phyloP scores from a whole-genome alignment of 2,113 vertebrate genomes.

The Clarias magur region DNA sequence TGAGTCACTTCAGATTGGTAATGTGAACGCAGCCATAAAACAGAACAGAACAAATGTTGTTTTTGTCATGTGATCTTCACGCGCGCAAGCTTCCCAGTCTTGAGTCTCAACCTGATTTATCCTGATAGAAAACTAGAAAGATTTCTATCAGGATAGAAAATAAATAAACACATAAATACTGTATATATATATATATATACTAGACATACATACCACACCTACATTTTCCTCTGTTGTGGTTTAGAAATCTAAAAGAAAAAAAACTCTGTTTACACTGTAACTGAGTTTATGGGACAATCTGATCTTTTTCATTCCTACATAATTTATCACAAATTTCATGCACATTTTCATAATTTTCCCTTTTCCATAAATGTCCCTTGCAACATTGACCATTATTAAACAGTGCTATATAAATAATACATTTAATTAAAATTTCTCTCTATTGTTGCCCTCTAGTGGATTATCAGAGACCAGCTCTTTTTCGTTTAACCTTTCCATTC shows the following conservation, averaged over 20 bases:
- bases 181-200: too few relatives aligned
- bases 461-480: neutral
- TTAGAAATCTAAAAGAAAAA: neutral
- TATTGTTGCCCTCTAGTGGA: neutral
- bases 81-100: neutral
- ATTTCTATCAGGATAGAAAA: neutral
- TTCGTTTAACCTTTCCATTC: neutral
- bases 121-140: neutral
- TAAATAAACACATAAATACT: neutral
- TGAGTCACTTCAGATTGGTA: too few relatives aligned
- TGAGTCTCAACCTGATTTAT: neutral
- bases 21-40: too few relatives aligned
- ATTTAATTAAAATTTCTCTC: neutral
- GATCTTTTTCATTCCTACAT: too few relatives aligned
- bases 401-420: too few relatives aligned
- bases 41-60: neutral
- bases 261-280: neutral
- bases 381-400: too few relatives aligned
- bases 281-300: neutral
- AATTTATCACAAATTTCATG: too few relatives aligned
- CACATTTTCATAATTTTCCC: too few relatives aligned
- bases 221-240: neutral
- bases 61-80: neutral
- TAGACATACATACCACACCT: neutral
- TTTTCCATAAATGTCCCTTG: too few relatives aligned